A percentile compares a stretch with the other conserved stretches of the same genome.
Evolutionary conservation across 2,797 vertebrate genomes (phyloP).

Genomic region (Sylvilagus floridanus): DNA sequence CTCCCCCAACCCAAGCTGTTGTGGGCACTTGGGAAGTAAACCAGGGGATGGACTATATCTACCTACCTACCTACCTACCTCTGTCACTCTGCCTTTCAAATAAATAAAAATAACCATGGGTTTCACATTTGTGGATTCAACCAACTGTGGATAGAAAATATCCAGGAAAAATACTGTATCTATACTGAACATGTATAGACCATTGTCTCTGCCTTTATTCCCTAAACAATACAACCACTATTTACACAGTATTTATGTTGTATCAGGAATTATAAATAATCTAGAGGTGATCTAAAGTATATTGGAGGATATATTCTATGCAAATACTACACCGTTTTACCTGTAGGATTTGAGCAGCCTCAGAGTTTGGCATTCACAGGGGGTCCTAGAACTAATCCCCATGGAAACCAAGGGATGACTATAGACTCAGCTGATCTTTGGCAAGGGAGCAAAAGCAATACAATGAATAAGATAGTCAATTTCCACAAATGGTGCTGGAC

Average conservation of each 20-base stretch:
- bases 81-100: too few species aligned
- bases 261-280: background rate
- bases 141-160: background rate
- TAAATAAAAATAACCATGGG: too few species aligned
- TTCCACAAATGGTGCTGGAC: background rate
- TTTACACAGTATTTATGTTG: too few species aligned
- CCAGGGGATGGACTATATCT: too few species aligned
- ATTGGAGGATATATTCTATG: too few species aligned
- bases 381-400: background rate
- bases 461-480: background rate
- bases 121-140: background rate
- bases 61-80: too few species aligned
- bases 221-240: background rate
- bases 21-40: too few species aligned
- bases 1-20: too few species aligned
- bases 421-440: background rate
- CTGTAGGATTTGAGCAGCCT: background rate
- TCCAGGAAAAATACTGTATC: background rate
- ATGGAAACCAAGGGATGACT: background rate
- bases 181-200: background rate
- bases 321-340: background rate
- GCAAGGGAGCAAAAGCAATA: constrained; percentile 13
- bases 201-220: background rate
- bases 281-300: background rate
- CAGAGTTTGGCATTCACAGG: background rate